A percentile compares a stretch with the other conserved stretches of the same genome.
phyloP scores from a whole-genome alignment of 2,113 vertebrate species.

The Peromyscus maniculatus region DNA sequence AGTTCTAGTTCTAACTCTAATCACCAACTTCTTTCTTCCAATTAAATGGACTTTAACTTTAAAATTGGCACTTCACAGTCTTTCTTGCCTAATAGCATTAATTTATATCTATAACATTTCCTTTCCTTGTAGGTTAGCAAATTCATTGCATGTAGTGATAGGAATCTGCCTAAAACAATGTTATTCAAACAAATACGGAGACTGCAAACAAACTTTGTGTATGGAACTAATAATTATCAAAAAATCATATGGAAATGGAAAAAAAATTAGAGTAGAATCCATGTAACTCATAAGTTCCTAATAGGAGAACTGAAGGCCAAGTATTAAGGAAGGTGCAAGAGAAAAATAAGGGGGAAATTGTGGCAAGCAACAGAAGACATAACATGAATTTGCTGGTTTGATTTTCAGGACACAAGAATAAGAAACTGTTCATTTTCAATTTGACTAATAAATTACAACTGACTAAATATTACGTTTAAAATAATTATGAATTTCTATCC shows the following conservation, averaged over 20 bases:
- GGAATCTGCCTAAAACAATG: not conserved
- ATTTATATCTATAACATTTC: not conserved
- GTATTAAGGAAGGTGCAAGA: not conserved
- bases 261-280: not conserved
- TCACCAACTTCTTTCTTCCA: not conserved
- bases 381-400: not conserved
- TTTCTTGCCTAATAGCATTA: not conserved
- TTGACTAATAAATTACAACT: not conserved
- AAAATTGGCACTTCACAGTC: not conserved
- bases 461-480: conserved; percentile 17
- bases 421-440: not conserved
- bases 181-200: not conserved
- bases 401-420: not conserved
- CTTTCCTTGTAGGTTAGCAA: not conserved
- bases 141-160: not conserved
- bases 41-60: not conserved
- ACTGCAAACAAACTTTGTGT: not conserved
- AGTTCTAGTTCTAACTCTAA: not conserved
- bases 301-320: not conserved
- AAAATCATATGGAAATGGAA: not conserved
- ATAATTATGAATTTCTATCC: not conserved
- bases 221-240: not conserved
- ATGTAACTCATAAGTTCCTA: not conserved
- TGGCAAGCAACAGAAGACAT: not conserved
- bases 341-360: not conserved